Percentiles rank a stretch among this genome's conserved stretches.
Conservation (phyloP, 2,797 vertebrate genomes). For the Simalia tracyae region DNA sequence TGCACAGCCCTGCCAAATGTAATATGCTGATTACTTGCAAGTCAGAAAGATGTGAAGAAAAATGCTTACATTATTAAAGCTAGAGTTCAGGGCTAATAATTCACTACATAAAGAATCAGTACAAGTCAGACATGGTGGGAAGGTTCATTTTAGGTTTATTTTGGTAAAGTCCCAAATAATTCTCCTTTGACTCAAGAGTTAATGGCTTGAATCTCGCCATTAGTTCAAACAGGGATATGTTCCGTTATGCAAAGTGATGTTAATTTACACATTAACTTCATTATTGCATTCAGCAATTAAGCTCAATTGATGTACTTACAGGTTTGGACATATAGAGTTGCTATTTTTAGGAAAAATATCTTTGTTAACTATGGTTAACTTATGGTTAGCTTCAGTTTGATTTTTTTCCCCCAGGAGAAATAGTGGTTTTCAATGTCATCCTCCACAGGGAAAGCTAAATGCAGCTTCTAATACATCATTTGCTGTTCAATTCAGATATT, state of each 20-base stretch:
- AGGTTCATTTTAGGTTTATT: background rate
- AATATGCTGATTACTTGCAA: background rate
- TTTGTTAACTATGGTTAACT: background rate
- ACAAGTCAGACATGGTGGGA: background rate
- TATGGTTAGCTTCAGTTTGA: background rate
- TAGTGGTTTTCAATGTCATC: background rate
- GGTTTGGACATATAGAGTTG: background rate
- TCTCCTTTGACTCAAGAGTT: background rate
- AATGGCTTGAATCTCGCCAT: background rate
- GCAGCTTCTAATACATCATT: background rate
- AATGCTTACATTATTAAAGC: background rate
- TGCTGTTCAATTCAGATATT: background rate
- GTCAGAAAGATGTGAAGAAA: background rate
- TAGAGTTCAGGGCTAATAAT: background rate
- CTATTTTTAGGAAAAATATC: background rate
- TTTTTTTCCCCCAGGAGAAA: rapidly evolving
- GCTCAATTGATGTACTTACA: background rate
- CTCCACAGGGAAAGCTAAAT: background rate
- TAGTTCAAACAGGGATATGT: background rate
- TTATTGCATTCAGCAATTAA: background rate
- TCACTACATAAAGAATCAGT: background rate
- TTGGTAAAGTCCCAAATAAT: background rate
- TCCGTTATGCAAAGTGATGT: background rate
- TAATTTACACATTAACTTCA: background rate
- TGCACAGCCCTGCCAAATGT: background rate